Base-by-base conservation (phyloP, 2,113 vertebrate species). In the Tupaia tana region DNA sequence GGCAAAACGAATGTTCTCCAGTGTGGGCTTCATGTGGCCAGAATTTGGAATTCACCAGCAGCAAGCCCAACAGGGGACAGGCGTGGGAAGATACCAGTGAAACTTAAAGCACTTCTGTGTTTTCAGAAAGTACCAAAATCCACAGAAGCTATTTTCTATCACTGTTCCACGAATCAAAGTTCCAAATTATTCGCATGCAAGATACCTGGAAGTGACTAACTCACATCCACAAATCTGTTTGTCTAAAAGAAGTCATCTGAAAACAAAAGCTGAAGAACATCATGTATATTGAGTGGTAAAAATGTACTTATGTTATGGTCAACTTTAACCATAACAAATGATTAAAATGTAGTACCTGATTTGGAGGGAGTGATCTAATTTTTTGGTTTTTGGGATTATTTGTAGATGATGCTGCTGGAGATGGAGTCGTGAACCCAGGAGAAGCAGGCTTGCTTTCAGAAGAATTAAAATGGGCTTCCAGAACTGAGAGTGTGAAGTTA, bases 381-480 rank as follows among this genome's bases (percentile, higher is more conserved):
- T 56, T 75, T 94, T 96, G 54, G 58, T 80, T 87, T 87, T 83
- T 89, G 95, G 63, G 25, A 81, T 96, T 96, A 83, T 95, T 97
- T 97, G 98, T 94, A 99, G 98, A 11, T 97, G 92, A 86, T 73
- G 94, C 79, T 91, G 81, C 87, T 97, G 90, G 70, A 96, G 94
- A 97, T 79, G 95, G 90, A 52, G 78, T 92, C 77, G 63, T 86
- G 67, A 92, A 87, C 73, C 87, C 96, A 89, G 97, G 98, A 91
- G 94, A 97, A 92, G 52, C 25, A 77, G 43, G 93, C 88, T 12
- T 85, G 91, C 92, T 84, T 95, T 96, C 97, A 96, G 97, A 98
- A 96, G 98, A 98, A 95, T 92, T 97, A 77, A 98, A 96, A 64
- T 95, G 27, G 15, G 94, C 74, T 43, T 90, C 90, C 79, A 97